Base-by-base conservation (phyloP, 2,888 invertebrate genomes). In the Gymnosoma rotundatum region DNA sequence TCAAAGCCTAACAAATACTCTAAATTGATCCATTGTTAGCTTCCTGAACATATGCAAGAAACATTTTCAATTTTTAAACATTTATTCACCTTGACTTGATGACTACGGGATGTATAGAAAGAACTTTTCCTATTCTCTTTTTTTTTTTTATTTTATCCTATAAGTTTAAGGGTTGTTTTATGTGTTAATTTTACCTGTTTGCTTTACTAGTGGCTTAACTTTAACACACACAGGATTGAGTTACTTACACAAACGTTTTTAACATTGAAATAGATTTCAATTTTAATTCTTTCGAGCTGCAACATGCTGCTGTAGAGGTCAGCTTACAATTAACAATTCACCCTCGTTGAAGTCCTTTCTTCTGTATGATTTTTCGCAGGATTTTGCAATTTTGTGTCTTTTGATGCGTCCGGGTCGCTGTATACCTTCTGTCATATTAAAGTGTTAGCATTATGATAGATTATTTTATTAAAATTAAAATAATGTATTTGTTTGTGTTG, bases 381-480 rank as follows among this genome's bases (percentile, higher is more conserved):
- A 81, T 63, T 79, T 66, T 60, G 70, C 50, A 64, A 70, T 52
- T 58, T 9, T 52, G 14, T 48, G 48, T 66, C 38, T 58, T 52
- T 69, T 48, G 54, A 18, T 69, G 38, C 12, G 38, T 18, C 16
- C n/a, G n/a, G 58, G n/a, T 6, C 8, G 18, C 16, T 16, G 14
- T 12, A 48, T 2, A 50, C 69, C 78, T 73, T 81, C 79, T 86
- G 87, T 87, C 86, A 84, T 66, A 86, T 85, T 83, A 86, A 83
- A 86, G 87, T 87, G 87, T 88, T 86, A 85, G 89, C 88, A 88
- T 90, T 90, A 90, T 90, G 90, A 90, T 91, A 90, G 89, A 90
- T 90, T 91, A 89, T 89, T 87, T 81, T 78, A 88, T 88, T 88
- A 88, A 90, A 90, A 90, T 91, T 88, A 89, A 91, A 90, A 89